Evolutionary conservation across 2,888 invertebrate genomes (phyloP).

Genomic region (Sisyra nigra): DNA sequence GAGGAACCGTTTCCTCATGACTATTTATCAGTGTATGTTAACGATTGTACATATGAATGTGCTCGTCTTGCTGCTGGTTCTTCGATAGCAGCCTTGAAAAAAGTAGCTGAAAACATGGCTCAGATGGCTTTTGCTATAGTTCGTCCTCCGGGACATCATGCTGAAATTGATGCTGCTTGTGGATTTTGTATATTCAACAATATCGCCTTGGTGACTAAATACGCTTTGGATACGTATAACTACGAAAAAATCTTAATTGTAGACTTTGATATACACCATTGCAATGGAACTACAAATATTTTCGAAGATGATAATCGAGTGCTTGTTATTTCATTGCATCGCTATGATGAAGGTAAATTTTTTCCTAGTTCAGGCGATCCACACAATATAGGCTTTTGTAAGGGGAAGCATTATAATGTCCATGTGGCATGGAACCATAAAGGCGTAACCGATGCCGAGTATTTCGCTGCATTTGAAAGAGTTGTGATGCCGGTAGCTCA

Average conservation of each 20-base stretch:
- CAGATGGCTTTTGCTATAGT: conserved; percentile 68
- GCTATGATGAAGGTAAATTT: conserved; percentile 66
- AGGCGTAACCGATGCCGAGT: conserved; percentile 51
- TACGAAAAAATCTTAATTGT: conserved; percentile 52
- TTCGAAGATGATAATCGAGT: conserved; percentile 64
- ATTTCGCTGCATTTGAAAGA: conserved; percentile 70
- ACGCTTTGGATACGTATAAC: conserved; percentile 36
- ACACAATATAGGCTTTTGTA: conserved; percentile 48
- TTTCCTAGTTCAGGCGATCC: conserved; percentile 63
- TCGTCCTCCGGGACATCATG: conserved; percentile 87
- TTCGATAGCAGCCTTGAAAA: conserved; percentile 57
- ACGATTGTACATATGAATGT: conserved; percentile 43
- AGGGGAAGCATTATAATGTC: conserved; percentile 67
- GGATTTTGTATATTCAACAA: conserved; percentile 90
- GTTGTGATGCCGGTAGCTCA: conserved; percentile 85
- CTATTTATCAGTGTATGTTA: conserved; percentile 52
- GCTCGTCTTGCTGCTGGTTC: conserved; percentile 64
- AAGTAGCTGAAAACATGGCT: conserved; percentile 42
- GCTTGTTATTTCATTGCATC: conserved; percentile 81
- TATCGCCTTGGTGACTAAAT: conserved; percentile 63
- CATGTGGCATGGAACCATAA: conserved; percentile 77
- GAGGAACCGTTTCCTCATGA: conserved; percentile 7
- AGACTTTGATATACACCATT: conserved; percentile 96
- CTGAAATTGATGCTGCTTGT: conserved; percentile 53
- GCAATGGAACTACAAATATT: conserved; percentile 77